Conservation (phyloP, 2,113 vertebrate species). For the Notothenia coriiceps region DNA sequence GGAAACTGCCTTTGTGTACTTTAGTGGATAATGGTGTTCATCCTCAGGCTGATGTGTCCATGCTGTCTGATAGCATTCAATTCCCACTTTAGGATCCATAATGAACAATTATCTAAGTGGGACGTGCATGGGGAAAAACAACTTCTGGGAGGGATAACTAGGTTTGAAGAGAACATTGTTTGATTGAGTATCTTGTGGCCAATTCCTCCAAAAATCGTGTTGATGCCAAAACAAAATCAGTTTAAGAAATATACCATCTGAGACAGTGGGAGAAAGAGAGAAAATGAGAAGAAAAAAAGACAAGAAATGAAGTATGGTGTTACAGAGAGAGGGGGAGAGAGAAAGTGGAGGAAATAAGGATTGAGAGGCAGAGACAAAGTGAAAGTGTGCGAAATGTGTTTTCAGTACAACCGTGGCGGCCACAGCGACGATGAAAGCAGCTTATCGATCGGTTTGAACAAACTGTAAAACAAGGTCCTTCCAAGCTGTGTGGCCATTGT, state of each 20-base stretch:
- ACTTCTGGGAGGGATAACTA: slow-evolving; percentile 64
- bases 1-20: slow-evolving; percentile 51
- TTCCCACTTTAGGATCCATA: slow-evolving; percentile 72
- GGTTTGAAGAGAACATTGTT: slow-evolving; percentile 62
- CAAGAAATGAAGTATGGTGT: slow-evolving; percentile 30
- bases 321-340: slow-evolving; percentile 1
- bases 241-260: slow-evolving; percentile 61
- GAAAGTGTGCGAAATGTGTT: slow-evolving; percentile 61
- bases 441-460: slow-evolving; percentile 76
- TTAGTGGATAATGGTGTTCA: slow-evolving; percentile 67
- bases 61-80: slow-evolving; percentile 51
- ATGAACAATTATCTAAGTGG: slow-evolving; percentile 83
- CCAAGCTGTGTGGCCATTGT: slow-evolving; percentile 72
- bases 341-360: background rate
- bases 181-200: slow-evolving; percentile 72
- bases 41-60: slow-evolving; percentile 55
- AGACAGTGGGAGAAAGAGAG: slow-evolving; percentile 35
- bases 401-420: slow-evolving; percentile 60
- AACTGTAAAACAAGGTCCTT: slow-evolving; percentile 79
- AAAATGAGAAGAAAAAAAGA: slow-evolving; percentile 44
- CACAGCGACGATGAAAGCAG: slow-evolving; percentile 54
- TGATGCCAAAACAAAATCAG: slow-evolving; percentile 77
- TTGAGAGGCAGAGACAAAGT: slow-evolving; percentile 35
- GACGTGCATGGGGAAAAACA: slow-evolving; percentile 42
- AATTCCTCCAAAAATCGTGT: slow-evolving; percentile 63